Evolutionary conservation across 2,797 vertebrate species (phyloP).

Genomic region (Momotus momota): DNA sequence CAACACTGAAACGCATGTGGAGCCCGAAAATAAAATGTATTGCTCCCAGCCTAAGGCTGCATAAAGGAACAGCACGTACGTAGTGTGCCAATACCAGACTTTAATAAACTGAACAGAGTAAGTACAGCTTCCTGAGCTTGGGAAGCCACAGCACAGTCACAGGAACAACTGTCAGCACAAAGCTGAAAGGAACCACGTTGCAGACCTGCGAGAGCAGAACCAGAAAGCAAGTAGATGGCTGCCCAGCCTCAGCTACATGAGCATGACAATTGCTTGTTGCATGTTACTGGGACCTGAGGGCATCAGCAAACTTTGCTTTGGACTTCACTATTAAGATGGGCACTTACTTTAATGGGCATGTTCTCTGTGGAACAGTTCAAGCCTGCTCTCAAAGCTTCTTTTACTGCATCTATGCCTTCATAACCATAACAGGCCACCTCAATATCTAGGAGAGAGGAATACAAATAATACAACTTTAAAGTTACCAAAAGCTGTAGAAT

Average conservation of each 20-base stretch:
- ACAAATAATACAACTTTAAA: neutral
- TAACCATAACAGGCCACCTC: constrained; percentile 99
- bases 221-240: neutral
- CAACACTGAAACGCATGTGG: neutral
- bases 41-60: neutral
- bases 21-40: neutral
- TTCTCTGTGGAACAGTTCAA: constrained; percentile 94
- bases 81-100: neutral
- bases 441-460: constrained; percentile 85
- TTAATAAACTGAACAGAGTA: neutral
- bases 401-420: constrained; percentile 97
- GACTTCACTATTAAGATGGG: neutral
- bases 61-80: neutral
- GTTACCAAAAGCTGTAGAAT: neutral
- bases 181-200: neutral
- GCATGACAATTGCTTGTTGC: neutral
- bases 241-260: neutral
- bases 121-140: neutral
- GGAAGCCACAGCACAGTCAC: neutral
- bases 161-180: neutral
- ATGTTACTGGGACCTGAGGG: neutral
- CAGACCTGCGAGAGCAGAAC: neutral
- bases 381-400: constrained; percentile 94
- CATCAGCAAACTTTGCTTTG: neutral
- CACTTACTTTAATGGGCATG: constrained; percentile 96